A percentile compares a stretch with the other conserved stretches of the same genome.
phyloP scores from a whole-genome alignment of 2,797 vertebrate genomes.

The Squalus acanthias region DNA sequence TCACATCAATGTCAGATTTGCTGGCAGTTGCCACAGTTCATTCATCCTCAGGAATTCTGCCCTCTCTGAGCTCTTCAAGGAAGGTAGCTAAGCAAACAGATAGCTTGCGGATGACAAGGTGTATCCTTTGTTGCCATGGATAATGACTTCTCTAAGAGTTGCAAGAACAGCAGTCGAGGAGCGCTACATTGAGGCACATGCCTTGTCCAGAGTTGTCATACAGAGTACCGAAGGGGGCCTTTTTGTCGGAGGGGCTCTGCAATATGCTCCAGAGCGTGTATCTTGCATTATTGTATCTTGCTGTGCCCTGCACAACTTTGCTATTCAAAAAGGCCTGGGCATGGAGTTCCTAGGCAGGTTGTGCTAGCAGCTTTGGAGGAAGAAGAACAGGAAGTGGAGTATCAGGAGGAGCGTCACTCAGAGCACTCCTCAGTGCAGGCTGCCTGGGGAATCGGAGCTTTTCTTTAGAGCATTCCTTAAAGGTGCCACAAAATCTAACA shows the following conservation, averaged over 20 bases:
- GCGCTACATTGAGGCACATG: background rate
- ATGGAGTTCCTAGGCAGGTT: background rate
- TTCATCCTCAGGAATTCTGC: background rate
- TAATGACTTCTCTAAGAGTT: too few relatives aligned
- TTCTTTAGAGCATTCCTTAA: background rate
- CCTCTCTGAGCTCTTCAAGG: background rate
- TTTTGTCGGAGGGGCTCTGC: background rate
- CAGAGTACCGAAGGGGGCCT: background rate
- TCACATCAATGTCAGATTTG: background rate
- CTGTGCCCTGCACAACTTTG: background rate
- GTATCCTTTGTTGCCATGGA: background rate
- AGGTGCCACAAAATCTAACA: background rate
- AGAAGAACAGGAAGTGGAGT: background rate
- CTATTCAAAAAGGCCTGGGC: background rate
- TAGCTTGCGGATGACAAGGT: background rate
- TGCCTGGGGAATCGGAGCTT: background rate
- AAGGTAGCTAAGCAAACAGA: background rate
- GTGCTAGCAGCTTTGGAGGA: background rate
- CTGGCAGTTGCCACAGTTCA: background rate
- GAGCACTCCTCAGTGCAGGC: background rate
- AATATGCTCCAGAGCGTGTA: background rate
- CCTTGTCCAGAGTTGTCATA: background rate
- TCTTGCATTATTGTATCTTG: background rate
- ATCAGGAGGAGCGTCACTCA: background rate
- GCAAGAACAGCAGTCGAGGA: too few relatives aligned